Base-by-base conservation (phyloP, 1,140 invertebrate genomes). In the Trichonephila clavata region DNA sequence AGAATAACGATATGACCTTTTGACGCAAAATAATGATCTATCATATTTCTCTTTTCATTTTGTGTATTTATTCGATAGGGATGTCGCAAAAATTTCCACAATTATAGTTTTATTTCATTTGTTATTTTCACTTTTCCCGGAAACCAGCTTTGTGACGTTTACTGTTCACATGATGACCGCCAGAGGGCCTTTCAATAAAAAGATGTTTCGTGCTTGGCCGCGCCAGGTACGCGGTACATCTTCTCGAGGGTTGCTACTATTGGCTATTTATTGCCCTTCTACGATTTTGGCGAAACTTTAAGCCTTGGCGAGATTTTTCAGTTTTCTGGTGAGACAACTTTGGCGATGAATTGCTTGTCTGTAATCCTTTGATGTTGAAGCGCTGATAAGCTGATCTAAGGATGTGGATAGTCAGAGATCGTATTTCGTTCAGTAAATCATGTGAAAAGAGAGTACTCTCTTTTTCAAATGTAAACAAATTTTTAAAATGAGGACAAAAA, bases 91-190 rank as follows among this genome's bases (percentile, higher is more conserved):
- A 89, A 77, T 89, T 77, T 77, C 65, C 61, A 89, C 43, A 71
- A 89, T 59, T 71, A 50, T 50, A 43, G 39, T 89, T 89, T 77
- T 89, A 57, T 77, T 89, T 77, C 68, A 24, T 59, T 89, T 89
- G 77, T 89, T 89, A 32, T 89, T 89, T 89, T 89, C 63, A 89
- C 87, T 89, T 89, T 89, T 89, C 87, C 87, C 87, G 87, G 87
- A 89, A 89, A 89, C 87, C 27, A 89, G 87, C 68, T 89, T 77
- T 77, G 87, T 89, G 87, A 89, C 87, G 87, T 89, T 57, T n/a
- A 57, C 87, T 77, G 59, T 89, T 89, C 87, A 89, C 87, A 57
- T 84, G 83, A 77, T 89, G 87, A 89, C 87, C 87, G 87, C 87
- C 87, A 89, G 87, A 89, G 87, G 87, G 87, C 63, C 39, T 59